These are phyloP conservation scores for Lycocerus yunnanus DNA, from an alignment of 2,888 invertebrate genomes.

Conservation along the genomic window DNA sequence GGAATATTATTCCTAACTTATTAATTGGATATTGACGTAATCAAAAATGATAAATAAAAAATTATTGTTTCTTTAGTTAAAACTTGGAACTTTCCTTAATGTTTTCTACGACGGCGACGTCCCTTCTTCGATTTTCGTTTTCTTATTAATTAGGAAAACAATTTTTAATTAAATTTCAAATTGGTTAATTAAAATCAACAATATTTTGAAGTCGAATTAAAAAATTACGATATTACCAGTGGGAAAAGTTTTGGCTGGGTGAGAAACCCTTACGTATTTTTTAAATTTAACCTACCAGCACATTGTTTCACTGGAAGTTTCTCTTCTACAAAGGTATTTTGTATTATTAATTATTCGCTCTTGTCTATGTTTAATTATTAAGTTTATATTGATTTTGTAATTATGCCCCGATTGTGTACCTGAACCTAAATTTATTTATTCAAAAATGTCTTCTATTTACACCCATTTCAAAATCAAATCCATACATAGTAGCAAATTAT, in stretches of 20 bases:
- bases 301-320: background rate
- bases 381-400: background rate
- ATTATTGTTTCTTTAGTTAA: too few species aligned
- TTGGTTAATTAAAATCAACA: background rate
- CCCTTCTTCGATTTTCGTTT: background rate
- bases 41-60: background rate
- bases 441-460: background rate
- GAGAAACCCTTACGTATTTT: background rate
- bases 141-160: background rate
- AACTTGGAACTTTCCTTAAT: too few species aligned
- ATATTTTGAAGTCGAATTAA: background rate
- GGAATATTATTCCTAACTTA: background rate
- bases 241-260: background rate
- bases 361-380: background rate
- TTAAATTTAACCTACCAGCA: background rate
- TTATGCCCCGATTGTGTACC: background rate
- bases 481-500: too few species aligned
- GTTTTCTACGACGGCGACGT: too few species aligned
- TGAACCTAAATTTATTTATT: background rate
- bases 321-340: background rate
- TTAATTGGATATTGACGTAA: background rate
- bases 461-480: background rate
- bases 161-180: background rate
- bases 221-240: background rate
- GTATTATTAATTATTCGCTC: background rate